phyloP scores from a whole-genome alignment of 1,140 invertebrate genomes.

The Galleria mellonella region DNA sequence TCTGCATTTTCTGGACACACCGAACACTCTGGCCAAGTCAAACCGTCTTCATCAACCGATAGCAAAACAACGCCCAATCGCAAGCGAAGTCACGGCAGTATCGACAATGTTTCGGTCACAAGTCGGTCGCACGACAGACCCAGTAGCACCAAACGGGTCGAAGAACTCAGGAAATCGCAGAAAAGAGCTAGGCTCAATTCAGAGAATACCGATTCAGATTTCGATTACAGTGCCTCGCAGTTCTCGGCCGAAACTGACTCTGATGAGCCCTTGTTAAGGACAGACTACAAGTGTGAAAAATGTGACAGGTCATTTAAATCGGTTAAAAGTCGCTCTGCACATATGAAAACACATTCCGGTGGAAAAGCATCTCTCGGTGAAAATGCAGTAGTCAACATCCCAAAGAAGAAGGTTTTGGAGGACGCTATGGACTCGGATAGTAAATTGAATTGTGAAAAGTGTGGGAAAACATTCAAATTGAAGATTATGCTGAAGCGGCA shows the following conservation, averaged over 20 bases:
- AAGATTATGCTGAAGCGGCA: constrained; percentile 59
- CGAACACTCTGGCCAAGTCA: constrained; percentile 44
- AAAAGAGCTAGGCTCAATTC: constrained; percentile 28
- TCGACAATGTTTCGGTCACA: constrained; percentile 38
- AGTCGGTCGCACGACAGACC: constrained; percentile 33
- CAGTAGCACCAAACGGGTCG: constrained; percentile 36
- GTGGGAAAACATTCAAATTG: constrained; percentile 60
- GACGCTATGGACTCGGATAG: constrained; percentile 41
- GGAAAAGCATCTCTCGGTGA: constrained; percentile 1
- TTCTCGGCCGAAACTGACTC: constrained; percentile 52
- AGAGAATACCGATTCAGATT: constrained; percentile 43
- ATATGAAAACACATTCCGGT: constrained; percentile 33
- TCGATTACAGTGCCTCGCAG: constrained; percentile 40
- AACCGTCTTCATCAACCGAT: constrained; percentile 28
- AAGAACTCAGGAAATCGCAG: constrained; percentile 34
- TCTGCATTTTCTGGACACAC: constrained; percentile 62
- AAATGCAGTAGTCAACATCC: constrained; percentile 16
- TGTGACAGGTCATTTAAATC: constrained; percentile 48
- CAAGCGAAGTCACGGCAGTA: constrained; percentile 40
- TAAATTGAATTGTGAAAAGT: constrained; percentile 50
- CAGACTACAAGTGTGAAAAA: constrained; percentile 39
- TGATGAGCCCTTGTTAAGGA: constrained; percentile 35
- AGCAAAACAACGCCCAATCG: constrained; percentile 16
- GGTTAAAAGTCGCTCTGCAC: constrained; percentile 23
- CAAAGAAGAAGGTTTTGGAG: constrained; percentile 11